Conservation (phyloP, 2,113 vertebrate genomes). For the Sterrhoptilus dennistouni region DNA sequence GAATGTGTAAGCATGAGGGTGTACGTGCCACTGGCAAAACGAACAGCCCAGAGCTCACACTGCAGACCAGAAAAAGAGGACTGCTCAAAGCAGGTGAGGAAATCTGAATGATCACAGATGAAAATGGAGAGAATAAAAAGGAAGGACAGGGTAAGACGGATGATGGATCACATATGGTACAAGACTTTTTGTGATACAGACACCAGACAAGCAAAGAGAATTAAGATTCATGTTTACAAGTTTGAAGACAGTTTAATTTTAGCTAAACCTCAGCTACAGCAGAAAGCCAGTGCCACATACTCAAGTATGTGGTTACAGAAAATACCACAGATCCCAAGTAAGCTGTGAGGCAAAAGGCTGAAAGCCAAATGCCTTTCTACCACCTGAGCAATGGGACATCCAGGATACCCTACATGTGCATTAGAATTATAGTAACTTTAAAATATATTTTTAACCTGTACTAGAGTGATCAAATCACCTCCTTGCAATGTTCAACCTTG, state of each 20-base stretch:
- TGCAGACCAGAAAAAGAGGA: background rate
- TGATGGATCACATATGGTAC: fast-evolving
- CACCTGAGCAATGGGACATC: background rate
- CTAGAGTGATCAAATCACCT: background rate
- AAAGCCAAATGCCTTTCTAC: background rate
- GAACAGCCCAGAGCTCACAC: background rate
- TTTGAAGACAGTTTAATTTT: conserved; percentile 2
- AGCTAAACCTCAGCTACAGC: background rate
- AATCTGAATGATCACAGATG: background rate
- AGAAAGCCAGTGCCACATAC: background rate
- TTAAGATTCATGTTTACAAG: background rate
- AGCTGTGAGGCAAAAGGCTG: background rate
- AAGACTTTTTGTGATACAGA: background rate
- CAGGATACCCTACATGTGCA: background rate
- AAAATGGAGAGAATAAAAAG: background rate
- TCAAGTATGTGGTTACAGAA: conserved; percentile 21
- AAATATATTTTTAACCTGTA: background rate
- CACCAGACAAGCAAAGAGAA: background rate
- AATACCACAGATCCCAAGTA: background rate
- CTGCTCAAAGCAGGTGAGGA: background rate
- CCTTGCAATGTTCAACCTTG: background rate
- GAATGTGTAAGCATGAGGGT: fast-evolving
- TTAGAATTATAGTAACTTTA: background rate
- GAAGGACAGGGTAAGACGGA: background rate
- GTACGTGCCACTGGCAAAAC: background rate